These are phyloP conservation scores for Vireo altiloquus DNA, from an alignment of 2,113 vertebrate genomes.

Conservation along the genomic window DNA sequence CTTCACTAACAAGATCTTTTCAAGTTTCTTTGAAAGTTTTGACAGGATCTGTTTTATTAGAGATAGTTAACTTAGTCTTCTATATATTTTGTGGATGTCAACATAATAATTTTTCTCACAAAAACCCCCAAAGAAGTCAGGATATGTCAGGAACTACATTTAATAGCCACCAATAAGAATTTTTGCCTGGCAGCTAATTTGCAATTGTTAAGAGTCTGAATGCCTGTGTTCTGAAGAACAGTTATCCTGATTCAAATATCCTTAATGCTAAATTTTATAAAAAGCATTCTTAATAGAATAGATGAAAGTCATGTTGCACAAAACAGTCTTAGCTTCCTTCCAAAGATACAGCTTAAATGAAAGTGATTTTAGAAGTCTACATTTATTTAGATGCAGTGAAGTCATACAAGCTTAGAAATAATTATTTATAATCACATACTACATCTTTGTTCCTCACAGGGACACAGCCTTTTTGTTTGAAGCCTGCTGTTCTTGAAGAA, in stretches of 20 bases:
- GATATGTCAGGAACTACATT: background rate
- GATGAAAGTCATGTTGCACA: background rate
- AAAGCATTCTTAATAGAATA: slow-evolving; percentile 18
- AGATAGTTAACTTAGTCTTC: background rate
- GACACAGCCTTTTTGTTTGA: slow-evolving; percentile 38
- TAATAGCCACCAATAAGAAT: background rate
- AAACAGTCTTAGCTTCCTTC: background rate
- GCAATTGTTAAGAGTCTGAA: background rate
- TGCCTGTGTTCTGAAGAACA: background rate
- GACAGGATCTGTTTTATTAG: slow-evolving; percentile 24
- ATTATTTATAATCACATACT: slow-evolving; percentile 48
- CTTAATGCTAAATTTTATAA: background rate
- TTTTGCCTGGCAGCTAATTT: background rate
- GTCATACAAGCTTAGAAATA: slow-evolving; percentile 40
- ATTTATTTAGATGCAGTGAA: slow-evolving; percentile 32
- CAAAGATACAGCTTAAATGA: slow-evolving; percentile 5
- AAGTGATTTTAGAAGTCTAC: slow-evolving; percentile 24
- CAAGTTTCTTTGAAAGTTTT: slow-evolving; percentile 32
- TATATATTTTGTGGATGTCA: background rate
- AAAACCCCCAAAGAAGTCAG: background rate
- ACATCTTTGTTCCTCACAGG: slow-evolving; percentile 27
- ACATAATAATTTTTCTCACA: background rate
- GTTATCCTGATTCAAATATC: background rate
- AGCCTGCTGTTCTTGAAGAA: slow-evolving; percentile 40
- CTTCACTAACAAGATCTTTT: slow-evolving; percentile 38